Evolutionary conservation across 2,797 vertebrate genomes (phyloP).

Genomic region (Channa striata): DNA sequence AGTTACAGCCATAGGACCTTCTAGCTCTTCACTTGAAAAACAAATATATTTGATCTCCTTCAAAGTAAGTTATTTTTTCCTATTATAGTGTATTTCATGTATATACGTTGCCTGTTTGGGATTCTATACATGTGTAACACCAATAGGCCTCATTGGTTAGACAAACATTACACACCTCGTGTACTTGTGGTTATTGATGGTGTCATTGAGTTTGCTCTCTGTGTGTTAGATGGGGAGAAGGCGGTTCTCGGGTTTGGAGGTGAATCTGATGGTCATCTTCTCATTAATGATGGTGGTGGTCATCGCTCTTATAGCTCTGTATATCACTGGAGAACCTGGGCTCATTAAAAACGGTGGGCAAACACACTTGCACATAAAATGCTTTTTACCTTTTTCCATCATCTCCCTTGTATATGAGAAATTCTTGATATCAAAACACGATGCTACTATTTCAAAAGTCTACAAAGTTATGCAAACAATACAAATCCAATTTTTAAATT

Average conservation of each 20-base stretch:
- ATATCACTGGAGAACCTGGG: constrained; percentile 74
- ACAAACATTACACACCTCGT: constrained; percentile 47
- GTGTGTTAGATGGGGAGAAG: constrained; percentile 87
- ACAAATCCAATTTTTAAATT: too few relatives aligned
- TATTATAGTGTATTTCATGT: not conserved
- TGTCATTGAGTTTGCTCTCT: constrained; percentile 43
- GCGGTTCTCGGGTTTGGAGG: constrained; percentile 85
- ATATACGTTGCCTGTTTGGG: not conserved
- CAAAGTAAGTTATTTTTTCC: not conserved
- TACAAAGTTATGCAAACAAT: too few relatives aligned
- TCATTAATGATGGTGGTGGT: constrained; percentile 72
- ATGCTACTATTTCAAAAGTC: too few relatives aligned
- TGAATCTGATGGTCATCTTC: constrained; percentile 85
- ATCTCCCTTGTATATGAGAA: too few relatives aligned
- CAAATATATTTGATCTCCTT: not conserved
- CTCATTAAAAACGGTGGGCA: constrained; percentile 64
- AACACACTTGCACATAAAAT: not conserved
- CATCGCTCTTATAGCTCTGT: constrained; percentile 81
- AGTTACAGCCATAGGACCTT: constrained; percentile 30
- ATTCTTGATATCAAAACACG: too few relatives aligned
- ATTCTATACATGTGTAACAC: constrained; percentile 31
- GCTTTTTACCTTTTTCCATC: too few relatives aligned
- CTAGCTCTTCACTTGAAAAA: constrained; percentile 21
- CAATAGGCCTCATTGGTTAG: constrained; percentile 61
- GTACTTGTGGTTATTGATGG: constrained; percentile 52